Conservation (phyloP, 2,888 invertebrate species). For the Tuberolachnus salignus region DNA sequence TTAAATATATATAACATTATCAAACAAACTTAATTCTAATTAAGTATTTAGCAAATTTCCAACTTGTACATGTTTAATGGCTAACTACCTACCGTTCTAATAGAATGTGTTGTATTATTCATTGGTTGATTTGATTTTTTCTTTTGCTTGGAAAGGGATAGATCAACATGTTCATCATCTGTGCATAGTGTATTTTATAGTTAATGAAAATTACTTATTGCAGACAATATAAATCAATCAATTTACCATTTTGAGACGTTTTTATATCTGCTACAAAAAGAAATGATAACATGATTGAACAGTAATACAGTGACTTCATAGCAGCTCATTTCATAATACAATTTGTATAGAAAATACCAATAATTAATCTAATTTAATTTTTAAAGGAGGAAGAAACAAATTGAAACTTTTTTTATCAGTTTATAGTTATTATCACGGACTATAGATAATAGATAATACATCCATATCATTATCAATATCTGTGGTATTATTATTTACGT, state of each 20-base stretch:
- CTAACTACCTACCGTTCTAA: neutral
- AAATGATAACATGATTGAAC: neutral
- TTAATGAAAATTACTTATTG: neutral
- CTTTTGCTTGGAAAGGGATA: constrained; percentile 54
- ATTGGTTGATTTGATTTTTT: constrained; percentile 44
- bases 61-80: neutral
- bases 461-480: too few species aligned
- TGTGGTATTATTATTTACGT: too few species aligned
- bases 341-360: neutral
- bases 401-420: too few species aligned
- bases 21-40: neutral
- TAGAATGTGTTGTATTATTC: constrained; percentile 1
- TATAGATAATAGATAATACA: too few species aligned
- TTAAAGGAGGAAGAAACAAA: too few species aligned
- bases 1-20: neutral
- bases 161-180: constrained; percentile 58
- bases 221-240: neutral
- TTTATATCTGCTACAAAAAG: neutral
- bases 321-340: neutral
- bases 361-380: too few species aligned
- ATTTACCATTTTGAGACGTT: constrained; percentile 48
- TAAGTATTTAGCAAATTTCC: neutral
- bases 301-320: constrained; percentile 29
- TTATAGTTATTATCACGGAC: too few species aligned
- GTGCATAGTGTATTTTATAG: neutral